phyloP scores from a whole-genome alignment of 2,113 vertebrate species.

The Microcebus ravelobensis region DNA sequence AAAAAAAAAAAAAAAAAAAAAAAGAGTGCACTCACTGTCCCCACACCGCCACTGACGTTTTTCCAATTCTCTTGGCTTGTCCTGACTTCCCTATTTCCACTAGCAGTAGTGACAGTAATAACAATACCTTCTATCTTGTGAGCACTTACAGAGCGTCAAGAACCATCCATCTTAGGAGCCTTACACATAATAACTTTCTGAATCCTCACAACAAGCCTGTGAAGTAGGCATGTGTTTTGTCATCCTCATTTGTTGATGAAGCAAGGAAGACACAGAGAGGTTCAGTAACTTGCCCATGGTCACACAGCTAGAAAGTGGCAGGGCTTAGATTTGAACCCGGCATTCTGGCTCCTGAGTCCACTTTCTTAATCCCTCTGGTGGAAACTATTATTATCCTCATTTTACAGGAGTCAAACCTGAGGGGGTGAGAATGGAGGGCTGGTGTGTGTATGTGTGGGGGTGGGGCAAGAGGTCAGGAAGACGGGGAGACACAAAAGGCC shows the following conservation, averaged over 20 bases:
- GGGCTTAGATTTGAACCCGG: not conserved
- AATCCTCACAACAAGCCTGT: not conserved
- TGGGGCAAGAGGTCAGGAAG: not conserved
- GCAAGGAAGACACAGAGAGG: not conserved
- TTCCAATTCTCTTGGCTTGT: not conserved
- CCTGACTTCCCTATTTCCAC: too few relatives aligned
- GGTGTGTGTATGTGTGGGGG: not conserved
- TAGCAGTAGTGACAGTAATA: rapidly evolving
- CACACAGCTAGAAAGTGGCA: not conserved
- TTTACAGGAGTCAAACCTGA: not conserved
- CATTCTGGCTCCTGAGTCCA: not conserved
- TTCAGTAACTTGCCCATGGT: not conserved
- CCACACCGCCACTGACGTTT: too few relatives aligned
- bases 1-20: not conserved
- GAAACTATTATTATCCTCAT: not conserved
- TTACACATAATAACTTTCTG: rapidly evolving
- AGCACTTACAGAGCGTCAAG: not conserved
- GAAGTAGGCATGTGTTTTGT: not conserved
- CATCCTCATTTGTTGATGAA: not conserved
- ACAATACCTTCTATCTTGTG: rapidly evolving
- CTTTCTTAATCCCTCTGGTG: not conserved
- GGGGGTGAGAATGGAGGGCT: not conserved
- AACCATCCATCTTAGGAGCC: rapidly evolving
- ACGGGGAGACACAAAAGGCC: not conserved
- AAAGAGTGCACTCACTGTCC: not conserved